Percentiles rank a stretch among this genome's conserved stretches.
These are phyloP conservation scores for Calycopis cecrops DNA, from an alignment of 1,140 invertebrate genomes.

Conservation along the genomic window DNA sequence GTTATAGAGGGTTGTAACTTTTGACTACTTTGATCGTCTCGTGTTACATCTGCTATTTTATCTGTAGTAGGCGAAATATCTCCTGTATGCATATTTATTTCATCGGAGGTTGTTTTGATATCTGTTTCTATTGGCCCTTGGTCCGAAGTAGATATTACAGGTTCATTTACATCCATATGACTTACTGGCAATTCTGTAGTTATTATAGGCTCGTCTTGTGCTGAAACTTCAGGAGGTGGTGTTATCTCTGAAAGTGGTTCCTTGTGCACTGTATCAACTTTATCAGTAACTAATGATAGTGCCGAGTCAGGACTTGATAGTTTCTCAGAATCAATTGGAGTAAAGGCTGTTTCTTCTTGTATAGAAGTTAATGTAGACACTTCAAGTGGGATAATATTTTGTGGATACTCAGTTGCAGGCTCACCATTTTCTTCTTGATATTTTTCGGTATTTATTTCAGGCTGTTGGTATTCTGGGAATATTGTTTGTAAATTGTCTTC, in stretches of 20 bases:
- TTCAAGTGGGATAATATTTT: background rate
- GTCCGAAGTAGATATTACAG: background rate
- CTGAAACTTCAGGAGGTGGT: background rate
- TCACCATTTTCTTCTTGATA: background rate
- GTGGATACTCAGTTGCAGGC: background rate
- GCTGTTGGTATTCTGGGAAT: background rate
- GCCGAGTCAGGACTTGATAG: background rate
- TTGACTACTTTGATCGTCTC: background rate
- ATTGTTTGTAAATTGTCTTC: slow-evolving; percentile 2
- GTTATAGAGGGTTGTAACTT: background rate
- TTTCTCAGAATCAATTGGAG: no score
- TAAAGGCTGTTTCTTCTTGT: background rate
- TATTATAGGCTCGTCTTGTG: background rate
- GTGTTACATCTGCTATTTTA: no score
- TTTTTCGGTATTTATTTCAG: slow-evolving; percentile 9
- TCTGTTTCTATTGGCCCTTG: background rate
- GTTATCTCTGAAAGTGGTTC: background rate
- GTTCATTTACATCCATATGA: background rate
- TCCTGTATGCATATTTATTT: no score
- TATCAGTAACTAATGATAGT: slow-evolving; percentile 1
- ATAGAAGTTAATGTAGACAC: background rate
- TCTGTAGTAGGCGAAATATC: no score
- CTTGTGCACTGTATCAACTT: background rate
- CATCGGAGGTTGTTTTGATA: no score
- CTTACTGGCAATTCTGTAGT: background rate